phyloP scores from a whole-genome alignment of 2,888 invertebrate genomes.

The Graphium colonna region DNA sequence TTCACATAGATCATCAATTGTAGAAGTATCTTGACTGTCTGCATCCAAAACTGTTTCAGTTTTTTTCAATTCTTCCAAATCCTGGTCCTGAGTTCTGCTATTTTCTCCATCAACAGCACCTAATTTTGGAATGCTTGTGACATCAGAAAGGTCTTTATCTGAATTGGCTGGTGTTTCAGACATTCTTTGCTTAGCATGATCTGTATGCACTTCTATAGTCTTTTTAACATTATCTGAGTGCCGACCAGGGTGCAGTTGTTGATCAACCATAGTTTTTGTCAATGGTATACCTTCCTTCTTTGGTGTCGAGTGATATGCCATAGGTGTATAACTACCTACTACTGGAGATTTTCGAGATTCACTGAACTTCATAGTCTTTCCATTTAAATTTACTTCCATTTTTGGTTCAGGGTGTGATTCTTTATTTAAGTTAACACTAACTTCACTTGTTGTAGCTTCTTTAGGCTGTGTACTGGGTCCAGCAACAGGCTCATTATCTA shows the following conservation, averaged over 20 bases:
- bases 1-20: neutral
- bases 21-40: neutral
- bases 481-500: slow-evolving; percentile 45
- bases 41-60: neutral
- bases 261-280: slow-evolving; percentile 71
- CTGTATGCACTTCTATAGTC: slow-evolving; percentile 71
- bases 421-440: slow-evolving; percentile 41
- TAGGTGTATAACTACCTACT: slow-evolving; percentile 60
- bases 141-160: slow-evolving; percentile 27
- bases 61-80: slow-evolving; percentile 1
- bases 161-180: slow-evolving; percentile 36
- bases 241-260: slow-evolving; percentile 64
- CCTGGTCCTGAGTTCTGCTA: slow-evolving; percentile 4
- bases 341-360: slow-evolving; percentile 68
- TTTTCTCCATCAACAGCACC: neutral
- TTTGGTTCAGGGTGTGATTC: slow-evolving; percentile 43
- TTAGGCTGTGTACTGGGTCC: slow-evolving; percentile 37
- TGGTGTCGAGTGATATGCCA: slow-evolving; percentile 71
- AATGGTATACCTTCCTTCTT: slow-evolving; percentile 70
- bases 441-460: slow-evolving; percentile 38
- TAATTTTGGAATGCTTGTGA: neutral
- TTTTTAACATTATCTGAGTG: slow-evolving; percentile 70
- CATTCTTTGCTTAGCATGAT: slow-evolving; percentile 48
- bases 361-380: slow-evolving; percentile 62
- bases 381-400: slow-evolving; percentile 57